phyloP scores from a whole-genome alignment of 2,797 vertebrate genomes.

The Lepilemur septentrionalis region DNA sequence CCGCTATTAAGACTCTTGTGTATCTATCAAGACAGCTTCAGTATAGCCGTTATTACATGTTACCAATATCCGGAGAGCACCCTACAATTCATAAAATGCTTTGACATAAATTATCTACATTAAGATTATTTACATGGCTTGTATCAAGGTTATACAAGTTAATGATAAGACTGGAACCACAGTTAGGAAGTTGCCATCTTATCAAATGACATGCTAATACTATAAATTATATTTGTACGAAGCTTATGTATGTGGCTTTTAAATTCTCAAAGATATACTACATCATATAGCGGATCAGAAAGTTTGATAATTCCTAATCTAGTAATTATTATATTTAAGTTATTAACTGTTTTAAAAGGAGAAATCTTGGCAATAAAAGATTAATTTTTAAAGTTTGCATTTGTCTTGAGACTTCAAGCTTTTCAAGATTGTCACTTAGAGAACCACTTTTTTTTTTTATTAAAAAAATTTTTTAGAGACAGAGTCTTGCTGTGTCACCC shows the following conservation, averaged over 20 bases:
- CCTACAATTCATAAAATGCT: slow-evolving; percentile 21
- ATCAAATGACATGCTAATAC: neutral
- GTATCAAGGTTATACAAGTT: neutral
- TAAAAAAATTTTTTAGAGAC: neutral
- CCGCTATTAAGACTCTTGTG: neutral
- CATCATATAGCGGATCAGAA: neutral
- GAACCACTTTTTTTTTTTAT: neutral
- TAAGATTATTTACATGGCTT: slow-evolving; percentile 38
- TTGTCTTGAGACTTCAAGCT: neutral
- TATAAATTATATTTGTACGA: neutral
- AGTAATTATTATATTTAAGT: neutral
- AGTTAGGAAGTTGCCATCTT: neutral
- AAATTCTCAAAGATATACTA: neutral
- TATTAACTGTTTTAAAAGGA: neutral
- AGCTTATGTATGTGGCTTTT: neutral
- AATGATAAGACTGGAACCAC: neutral
- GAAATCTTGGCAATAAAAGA: slow-evolving; percentile 27
- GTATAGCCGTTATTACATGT: neutral
- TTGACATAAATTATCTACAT: slow-evolving; percentile 3
- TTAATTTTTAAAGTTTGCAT: neutral
- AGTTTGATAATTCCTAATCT: neutral
- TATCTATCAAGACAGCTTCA: neutral
- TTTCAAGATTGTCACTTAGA: slow-evolving; percentile 34
- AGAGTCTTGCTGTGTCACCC: neutral
- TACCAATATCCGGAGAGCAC: neutral